Conservation (phyloP, 1,140 invertebrate genomes). For the Cydia pomonella region DNA sequence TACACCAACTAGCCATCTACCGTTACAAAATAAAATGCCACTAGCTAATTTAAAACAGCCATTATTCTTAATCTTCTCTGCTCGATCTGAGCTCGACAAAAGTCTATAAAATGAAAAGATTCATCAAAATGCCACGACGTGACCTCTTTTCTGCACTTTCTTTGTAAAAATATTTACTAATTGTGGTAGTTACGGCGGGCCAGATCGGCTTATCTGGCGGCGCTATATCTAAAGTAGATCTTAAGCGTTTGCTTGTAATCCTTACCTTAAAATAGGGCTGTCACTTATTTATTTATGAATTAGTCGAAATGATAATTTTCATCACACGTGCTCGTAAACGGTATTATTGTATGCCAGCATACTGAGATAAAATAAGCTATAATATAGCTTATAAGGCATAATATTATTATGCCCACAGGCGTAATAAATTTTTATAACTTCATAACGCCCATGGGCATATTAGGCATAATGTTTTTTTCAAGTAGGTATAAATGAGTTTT, state of each 20-base stretch:
- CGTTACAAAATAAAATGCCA: slow-evolving; percentile 21
- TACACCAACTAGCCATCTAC: background rate
- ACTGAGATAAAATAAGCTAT: no score
- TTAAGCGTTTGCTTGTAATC: slow-evolving; percentile 38
- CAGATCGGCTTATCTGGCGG: slow-evolving; percentile 37
- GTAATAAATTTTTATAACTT: no score
- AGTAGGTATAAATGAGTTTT: no score
- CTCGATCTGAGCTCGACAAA: slow-evolving; percentile 22
- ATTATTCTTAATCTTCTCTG: slow-evolving; percentile 25
- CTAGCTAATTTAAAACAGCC: slow-evolving; percentile 28
- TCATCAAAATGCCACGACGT: slow-evolving; percentile 32
- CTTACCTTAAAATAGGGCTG: slow-evolving; percentile 34
- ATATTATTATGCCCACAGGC: no score
- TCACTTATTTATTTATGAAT: background rate
- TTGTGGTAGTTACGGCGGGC: slow-evolving; percentile 23
- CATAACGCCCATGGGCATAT: no score
- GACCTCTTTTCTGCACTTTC: slow-evolving; percentile 28
- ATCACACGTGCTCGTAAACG: no score
- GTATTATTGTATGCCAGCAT: no score
- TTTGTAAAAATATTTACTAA: slow-evolving; percentile 33
- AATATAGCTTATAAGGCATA: no score
- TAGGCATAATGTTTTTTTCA: no score
- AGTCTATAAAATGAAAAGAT: slow-evolving; percentile 34
- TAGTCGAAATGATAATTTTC: background rate
- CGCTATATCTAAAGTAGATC: slow-evolving; percentile 37